A percentile compares a stretch with the other conserved stretches of the same genome.
These are phyloP conservation scores for Ranitomeya variabilis DNA, from an alignment of 2,113 vertebrate species.

Conservation along the genomic window DNA sequence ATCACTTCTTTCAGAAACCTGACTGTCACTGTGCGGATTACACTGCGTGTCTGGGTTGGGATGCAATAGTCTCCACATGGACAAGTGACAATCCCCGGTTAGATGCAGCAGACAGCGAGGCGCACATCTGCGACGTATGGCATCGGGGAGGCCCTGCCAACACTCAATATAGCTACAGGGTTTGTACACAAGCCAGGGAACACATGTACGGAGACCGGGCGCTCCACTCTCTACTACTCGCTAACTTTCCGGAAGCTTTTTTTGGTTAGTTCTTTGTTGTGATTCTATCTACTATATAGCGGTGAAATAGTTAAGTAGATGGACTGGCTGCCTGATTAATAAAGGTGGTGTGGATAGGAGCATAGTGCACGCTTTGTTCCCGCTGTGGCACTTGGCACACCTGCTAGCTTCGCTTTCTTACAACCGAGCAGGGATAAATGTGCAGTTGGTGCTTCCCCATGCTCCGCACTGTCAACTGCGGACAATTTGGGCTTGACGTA, in stretches of 20 bases:
- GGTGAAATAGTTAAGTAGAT: background rate
- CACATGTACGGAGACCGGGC: background rate
- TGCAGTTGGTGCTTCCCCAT: background rate
- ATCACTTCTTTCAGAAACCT: background rate
- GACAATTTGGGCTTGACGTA: background rate
- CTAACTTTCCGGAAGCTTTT: background rate
- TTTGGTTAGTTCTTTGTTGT: background rate
- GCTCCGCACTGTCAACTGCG: background rate
- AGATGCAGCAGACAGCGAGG: conserved; percentile 34
- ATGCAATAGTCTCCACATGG: background rate
- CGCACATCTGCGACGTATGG: conserved; percentile 26
- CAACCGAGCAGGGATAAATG: background rate
- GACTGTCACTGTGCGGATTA: background rate
- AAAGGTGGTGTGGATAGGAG: conserved; percentile 1
- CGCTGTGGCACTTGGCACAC: background rate
- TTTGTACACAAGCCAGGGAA: background rate
- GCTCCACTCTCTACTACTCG: background rate
- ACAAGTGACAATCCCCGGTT: conserved; percentile 9
- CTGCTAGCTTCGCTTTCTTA: background rate
- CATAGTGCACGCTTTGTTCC: conserved; percentile 19
- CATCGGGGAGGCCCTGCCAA: background rate
- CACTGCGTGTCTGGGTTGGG: background rate
- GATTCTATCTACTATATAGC: background rate
- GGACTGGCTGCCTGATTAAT: background rate
- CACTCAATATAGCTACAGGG: background rate